Percentiles rank a stretch among this genome's conserved stretches.
Evolutionary conservation across 2,113 vertebrate genomes (phyloP).

Genomic region (Chlamydotis undulata): DNA sequence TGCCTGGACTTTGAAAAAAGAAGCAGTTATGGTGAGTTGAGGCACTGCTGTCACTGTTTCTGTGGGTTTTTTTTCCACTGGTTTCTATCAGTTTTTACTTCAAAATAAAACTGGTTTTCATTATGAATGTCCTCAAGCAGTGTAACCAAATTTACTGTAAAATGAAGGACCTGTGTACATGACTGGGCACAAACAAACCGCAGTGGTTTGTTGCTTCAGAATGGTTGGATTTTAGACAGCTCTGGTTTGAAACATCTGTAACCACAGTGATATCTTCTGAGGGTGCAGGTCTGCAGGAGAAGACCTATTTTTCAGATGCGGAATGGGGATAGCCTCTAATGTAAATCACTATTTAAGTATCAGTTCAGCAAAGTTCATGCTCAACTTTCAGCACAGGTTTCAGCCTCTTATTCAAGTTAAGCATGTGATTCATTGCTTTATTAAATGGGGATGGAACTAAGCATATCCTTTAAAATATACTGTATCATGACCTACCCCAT

Average conservation of each 20-base stretch:
- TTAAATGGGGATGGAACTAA: background rate
- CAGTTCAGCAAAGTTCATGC: background rate
- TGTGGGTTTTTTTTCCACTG: background rate
- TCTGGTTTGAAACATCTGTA: background rate
- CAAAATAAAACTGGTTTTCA: background rate
- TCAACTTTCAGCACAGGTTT: background rate
- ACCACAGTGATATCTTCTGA: background rate
- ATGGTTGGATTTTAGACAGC: background rate
- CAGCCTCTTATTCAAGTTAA: background rate
- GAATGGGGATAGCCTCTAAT: background rate
- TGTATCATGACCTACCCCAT: background rate
- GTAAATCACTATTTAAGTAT: background rate
- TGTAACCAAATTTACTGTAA: background rate
- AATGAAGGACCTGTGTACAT: background rate
- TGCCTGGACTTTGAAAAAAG: conserved; percentile 59
- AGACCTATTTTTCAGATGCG: background rate
- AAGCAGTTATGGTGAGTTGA: background rate
- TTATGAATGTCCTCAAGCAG: background rate
- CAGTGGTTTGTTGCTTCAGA: background rate
- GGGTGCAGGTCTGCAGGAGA: background rate
- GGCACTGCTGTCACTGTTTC: background rate
- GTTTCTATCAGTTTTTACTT: background rate
- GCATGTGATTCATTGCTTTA: background rate
- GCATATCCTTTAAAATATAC: background rate
- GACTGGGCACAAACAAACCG: background rate